Evolutionary conservation across 2,888 invertebrate species (phyloP).

Genomic region (Lasioglossum villosulum): DNA sequence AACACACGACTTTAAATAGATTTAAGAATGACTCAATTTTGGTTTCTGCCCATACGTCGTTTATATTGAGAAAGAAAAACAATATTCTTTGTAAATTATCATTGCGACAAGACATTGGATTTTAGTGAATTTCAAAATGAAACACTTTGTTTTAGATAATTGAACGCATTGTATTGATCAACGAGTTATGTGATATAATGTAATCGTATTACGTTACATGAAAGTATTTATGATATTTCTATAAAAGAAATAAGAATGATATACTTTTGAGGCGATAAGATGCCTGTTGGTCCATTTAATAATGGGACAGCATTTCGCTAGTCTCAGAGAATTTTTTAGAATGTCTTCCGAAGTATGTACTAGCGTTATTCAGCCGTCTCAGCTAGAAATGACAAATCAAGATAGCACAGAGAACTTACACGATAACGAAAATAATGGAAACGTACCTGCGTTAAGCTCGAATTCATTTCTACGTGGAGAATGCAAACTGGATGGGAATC

Average conservation of each 20-base stretch:
- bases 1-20: neutral
- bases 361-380: conserved; percentile 69
- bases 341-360: conserved; percentile 78
- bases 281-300: conserved; percentile 79
- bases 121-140: neutral
- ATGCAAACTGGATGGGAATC: conserved; percentile 76
- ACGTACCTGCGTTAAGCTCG: conserved; percentile 73
- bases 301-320: conserved; percentile 84
- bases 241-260: conserved; percentile 45
- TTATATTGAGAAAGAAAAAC: neutral
- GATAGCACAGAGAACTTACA: conserved; percentile 71
- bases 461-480: conserved; percentile 75
- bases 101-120: neutral
- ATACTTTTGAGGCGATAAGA: conserved; percentile 74
- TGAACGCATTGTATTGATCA: conserved; percentile 4
- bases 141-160: conserved; percentile 34
- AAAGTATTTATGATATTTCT: conserved; percentile 30
- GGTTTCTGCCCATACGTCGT: neutral
- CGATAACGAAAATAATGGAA: conserved; percentile 79
- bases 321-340: conserved; percentile 83
- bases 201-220: conserved; percentile 7
- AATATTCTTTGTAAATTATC: neutral
- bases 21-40: neutral
- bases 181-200: conserved; percentile 30
- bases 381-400: conserved; percentile 74